Evolutionary conservation across 2,113 vertebrate species (phyloP).

Genomic region (Austrofundulus limnaeus): DNA sequence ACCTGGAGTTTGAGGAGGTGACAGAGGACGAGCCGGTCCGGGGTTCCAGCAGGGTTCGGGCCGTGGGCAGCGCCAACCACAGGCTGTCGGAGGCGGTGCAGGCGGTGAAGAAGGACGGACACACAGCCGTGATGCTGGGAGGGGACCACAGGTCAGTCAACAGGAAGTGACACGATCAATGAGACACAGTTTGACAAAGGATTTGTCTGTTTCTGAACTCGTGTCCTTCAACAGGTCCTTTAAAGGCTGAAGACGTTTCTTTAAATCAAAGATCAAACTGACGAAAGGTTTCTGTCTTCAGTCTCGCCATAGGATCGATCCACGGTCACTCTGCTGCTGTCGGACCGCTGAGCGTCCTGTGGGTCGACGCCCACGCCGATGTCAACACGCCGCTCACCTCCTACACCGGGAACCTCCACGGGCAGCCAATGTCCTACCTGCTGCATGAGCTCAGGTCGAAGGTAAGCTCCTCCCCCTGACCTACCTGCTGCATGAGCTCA

Average conservation of each 20-base stretch:
- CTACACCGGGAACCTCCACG: constrained; percentile 78
- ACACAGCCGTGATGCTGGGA: constrained; percentile 74
- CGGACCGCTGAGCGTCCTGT: constrained; percentile 71
- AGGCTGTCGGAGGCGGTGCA: constrained; percentile 65
- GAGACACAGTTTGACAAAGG: no score
- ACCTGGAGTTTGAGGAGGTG: constrained; percentile 70
- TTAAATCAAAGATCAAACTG: no score
- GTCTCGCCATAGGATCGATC: constrained; percentile 81
- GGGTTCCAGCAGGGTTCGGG: constrained; percentile 40
- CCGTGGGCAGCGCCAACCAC: constrained; percentile 74
- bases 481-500: constrained; percentile 76
- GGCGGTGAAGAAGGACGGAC: constrained; percentile 68
- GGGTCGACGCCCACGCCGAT: constrained; percentile 83
- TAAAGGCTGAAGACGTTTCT: no score
- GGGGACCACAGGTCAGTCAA: constrained; percentile 79
- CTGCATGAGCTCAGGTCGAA: constrained; percentile 68
- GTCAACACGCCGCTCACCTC: constrained; percentile 80
- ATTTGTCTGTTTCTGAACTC: no score
- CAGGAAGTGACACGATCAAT: not conserved
- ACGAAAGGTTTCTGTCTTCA: constrained; percentile 12
- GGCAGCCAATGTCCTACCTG: constrained; percentile 77
- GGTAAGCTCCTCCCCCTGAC: constrained; percentile 8
- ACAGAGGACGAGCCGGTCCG: constrained; percentile 48
- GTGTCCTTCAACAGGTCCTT: no score
- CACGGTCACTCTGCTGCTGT: constrained; percentile 70